Conservation (phyloP, 1,140 invertebrate species). For the Chlorops oryzae region DNA sequence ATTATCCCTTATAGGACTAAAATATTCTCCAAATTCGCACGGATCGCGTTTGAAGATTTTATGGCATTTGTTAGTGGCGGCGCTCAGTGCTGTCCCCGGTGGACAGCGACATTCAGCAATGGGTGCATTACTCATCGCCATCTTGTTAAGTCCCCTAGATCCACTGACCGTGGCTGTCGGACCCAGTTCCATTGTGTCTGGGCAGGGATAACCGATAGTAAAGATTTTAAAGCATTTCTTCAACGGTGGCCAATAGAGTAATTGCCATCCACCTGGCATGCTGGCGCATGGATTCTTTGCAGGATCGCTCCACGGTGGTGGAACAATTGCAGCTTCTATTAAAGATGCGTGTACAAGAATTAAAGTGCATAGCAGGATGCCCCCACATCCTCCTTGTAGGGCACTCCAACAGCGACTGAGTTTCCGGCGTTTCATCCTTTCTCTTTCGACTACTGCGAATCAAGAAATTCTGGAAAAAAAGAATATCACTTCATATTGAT, state of each 20-base stretch:
- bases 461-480: no score
- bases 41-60: constrained; percentile 64
- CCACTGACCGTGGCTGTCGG: constrained; percentile 48
- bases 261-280: constrained; percentile 72
- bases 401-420: constrained; percentile 32
- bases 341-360: constrained; percentile 19
- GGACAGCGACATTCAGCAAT: constrained; percentile 69
- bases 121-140: constrained; percentile 35
- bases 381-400: constrained; percentile 29
- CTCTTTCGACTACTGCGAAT: no score
- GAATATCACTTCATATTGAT: no score
- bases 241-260: constrained; percentile 74
- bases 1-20: constrained; percentile 62
- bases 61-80: constrained; percentile 56
- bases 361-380: constrained; percentile 28
- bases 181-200: constrained; percentile 73
- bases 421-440: constrained; percentile 36
- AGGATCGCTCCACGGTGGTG: constrained; percentile 78
- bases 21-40: constrained; percentile 64
- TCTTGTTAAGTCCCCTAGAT: constrained; percentile 18
- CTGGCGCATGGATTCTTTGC: constrained; percentile 71
- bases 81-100: constrained; percentile 62
- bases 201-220: constrained; percentile 70
- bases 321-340: constrained; percentile 60
- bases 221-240: constrained; percentile 82